phyloP scores from a whole-genome alignment of 1,140 invertebrate genomes.

The Vanessa tameamea region DNA sequence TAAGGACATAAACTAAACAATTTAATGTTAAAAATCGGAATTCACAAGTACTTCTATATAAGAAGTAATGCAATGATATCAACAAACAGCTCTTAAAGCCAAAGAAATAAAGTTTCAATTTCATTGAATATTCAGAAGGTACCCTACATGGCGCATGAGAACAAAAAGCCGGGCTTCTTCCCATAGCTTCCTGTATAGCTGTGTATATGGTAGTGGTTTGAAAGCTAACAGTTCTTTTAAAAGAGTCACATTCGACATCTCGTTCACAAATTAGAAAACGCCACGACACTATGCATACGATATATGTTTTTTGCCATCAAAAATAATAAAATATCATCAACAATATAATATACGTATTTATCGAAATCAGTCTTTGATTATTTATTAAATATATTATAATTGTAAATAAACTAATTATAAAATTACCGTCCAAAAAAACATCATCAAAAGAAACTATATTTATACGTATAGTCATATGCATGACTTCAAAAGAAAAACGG shows the following conservation, averaged over 20 bases:
- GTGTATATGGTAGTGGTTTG: slow-evolving; percentile 21
- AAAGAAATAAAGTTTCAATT: neutral
- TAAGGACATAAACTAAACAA: slow-evolving; percentile 2
- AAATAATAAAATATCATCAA: neutral
- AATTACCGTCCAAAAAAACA: too few species aligned
- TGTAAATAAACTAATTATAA: too few species aligned
- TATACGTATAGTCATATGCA: too few species aligned
- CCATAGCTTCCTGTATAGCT: slow-evolving; percentile 24
- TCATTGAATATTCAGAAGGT: neutral
- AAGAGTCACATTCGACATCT: neutral
- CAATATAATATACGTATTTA: too few species aligned
- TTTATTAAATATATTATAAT: too few species aligned
- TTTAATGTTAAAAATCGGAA: neutral
- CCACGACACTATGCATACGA: neutral
- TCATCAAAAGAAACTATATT: too few species aligned
- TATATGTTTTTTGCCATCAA: neutral
- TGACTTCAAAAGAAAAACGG: neutral
- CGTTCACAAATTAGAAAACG: slow-evolving; percentile 9
- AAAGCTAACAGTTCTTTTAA: slow-evolving; percentile 24
- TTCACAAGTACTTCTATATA: slow-evolving; percentile 3
- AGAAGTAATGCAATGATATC: neutral
- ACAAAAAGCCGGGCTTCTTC: slow-evolving; percentile 28
- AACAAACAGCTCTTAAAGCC: neutral
- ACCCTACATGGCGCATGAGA: slow-evolving; percentile 10
- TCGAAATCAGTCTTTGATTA: too few species aligned